These are phyloP conservation scores for Samia ricini DNA, from an alignment of 1,140 invertebrate genomes.

Conservation along the genomic window DNA sequence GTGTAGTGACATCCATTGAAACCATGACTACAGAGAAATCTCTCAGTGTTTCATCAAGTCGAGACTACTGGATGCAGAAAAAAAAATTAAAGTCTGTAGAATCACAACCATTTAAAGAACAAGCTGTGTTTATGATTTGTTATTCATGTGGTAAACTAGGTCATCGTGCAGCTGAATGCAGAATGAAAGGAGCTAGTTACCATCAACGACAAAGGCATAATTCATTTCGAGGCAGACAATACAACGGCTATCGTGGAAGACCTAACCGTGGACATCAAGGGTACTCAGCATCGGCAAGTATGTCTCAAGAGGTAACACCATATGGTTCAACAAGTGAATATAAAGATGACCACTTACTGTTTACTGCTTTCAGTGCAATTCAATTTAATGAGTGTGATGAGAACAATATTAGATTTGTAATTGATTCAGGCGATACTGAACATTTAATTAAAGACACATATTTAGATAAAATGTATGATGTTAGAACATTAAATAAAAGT, in stretches of 20 bases:
- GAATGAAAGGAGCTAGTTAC: too few species aligned
- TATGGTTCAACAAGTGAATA: background rate
- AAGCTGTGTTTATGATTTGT: background rate
- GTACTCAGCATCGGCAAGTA: background rate
- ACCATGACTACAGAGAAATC: conserved; percentile 1
- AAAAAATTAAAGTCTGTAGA: background rate
- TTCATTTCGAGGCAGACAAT: too few species aligned
- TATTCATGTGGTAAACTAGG: background rate
- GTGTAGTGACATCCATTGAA: conserved; percentile 1
- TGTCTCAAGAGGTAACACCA: background rate
- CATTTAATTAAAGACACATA: conserved; percentile 1
- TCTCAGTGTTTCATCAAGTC: background rate
- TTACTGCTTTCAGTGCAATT: background rate
- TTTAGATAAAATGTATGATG: background rate
- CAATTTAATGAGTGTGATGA: background rate
- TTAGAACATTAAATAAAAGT: background rate
- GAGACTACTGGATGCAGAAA: background rate
- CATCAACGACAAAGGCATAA: too few species aligned
- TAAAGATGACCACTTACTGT: too few species aligned
- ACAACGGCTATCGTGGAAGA: background rate
- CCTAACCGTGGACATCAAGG: conserved; percentile 1
- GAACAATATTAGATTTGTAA: conserved; percentile 1
- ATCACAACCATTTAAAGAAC: background rate
- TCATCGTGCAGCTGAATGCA: background rate
- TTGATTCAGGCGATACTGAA: conserved; percentile 4